Base-by-base conservation (phyloP, 2,888 invertebrate species). In the Cyrtodaria siliqua region DNA sequence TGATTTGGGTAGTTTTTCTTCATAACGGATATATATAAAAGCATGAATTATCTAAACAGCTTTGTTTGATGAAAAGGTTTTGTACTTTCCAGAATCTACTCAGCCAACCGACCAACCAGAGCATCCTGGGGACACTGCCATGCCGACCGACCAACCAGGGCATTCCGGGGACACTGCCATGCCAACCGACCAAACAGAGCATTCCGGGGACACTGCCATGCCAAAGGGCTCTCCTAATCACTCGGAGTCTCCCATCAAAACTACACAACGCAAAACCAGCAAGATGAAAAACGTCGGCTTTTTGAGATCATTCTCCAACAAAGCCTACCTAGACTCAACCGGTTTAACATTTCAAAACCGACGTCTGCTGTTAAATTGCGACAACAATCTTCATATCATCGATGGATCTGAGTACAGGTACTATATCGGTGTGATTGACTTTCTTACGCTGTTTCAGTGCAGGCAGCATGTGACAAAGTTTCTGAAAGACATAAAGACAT, bases 371-470 rank as follows among this genome's bases (percentile, higher is more conserved):
- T 80, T 86, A 4, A 87, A 87, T 63, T 84, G 86, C 66, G 81
- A 81, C 55, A 91, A 91, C 67, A 82, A 81, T 6, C 76, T 91
- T 18, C 91, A 91, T 83, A 88, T 89, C 20, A 85, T 91, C 2
- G 89, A 91, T 59, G 90, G 91, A 0, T 66, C 60, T 1, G 62
- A 86, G 8, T 67, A 77, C 52, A 73, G 91, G 26, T 90, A 91
- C 59, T 90, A 86, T 69, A 29, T 91, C 0, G 91, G 91, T 4
- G 86, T 91, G 18, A 87, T 91, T 27, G 91, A 91, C 69, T 90
- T 91, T 52, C 87, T 91, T 67, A 89, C 89, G 0, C 68, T 81
- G 42, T 90, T 87, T 68, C 84, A 84, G 40, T 85, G 83, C 61
- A 61, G 83, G 14, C 90, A 90, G 61, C 80, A 69, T 42, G 33